A percentile compares a stretch with the other conserved stretches of the same genome.
phyloP scores from a whole-genome alignment of 2,797 vertebrate genomes.

The Scarus forsteni region DNA sequence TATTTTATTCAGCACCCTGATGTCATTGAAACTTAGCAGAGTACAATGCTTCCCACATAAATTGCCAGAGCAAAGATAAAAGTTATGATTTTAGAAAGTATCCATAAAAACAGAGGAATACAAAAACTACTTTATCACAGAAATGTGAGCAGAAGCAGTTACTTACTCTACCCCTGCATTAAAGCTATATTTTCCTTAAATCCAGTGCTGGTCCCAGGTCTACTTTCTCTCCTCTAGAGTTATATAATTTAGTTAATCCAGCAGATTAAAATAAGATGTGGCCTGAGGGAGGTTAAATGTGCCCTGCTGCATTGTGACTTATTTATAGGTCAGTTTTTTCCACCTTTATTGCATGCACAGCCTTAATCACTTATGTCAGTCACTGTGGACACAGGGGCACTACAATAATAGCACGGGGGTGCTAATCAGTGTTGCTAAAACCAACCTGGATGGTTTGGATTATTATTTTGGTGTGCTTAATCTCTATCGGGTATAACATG shows the following conservation, averaged over 20 bases:
- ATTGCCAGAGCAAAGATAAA: too few relatives aligned
- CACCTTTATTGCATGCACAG: conserved; percentile 62
- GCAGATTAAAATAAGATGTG: background rate
- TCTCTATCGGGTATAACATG: conserved; percentile 18
- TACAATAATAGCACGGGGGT: conserved; percentile 58
- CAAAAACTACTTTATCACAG: too few relatives aligned
- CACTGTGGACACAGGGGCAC: conserved; percentile 21
- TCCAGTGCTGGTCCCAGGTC: background rate
- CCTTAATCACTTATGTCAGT: conserved; percentile 51
- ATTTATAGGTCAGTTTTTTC: conserved; percentile 66
- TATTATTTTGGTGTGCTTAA: conserved; percentile 14
- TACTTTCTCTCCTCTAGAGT: background rate
- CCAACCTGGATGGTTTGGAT: conserved; percentile 40
- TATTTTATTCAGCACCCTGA: too few relatives aligned
- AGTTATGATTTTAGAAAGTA: too few relatives aligned
- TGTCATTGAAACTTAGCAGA: too few relatives aligned
- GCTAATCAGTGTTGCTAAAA: conserved; percentile 61
- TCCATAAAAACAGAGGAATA: too few relatives aligned
- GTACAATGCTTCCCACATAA: too few relatives aligned
- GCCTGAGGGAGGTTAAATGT: conserved; percentile 6
- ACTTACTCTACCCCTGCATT: too few relatives aligned
- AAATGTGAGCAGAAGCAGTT: too few relatives aligned
- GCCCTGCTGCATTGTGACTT: conserved; percentile 52
- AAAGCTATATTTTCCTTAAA: background rate
- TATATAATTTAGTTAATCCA: background rate